phyloP scores from a whole-genome alignment of 2,888 invertebrate species.

The Oligia strigilis region DNA sequence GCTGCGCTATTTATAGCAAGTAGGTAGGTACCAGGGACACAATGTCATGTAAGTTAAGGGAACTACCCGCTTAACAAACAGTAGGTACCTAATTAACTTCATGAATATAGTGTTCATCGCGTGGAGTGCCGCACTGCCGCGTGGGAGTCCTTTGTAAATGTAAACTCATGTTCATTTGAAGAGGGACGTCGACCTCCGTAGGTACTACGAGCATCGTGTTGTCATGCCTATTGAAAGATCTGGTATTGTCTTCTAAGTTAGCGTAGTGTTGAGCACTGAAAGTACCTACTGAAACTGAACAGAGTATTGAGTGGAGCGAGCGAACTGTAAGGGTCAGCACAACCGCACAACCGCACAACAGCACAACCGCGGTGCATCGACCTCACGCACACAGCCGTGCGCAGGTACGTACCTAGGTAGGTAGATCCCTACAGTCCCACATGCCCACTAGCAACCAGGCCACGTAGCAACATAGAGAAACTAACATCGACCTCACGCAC shows the following conservation, averaged over 20 bases:
- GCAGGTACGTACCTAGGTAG: not conserved
- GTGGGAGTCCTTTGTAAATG: conserved; percentile 6
- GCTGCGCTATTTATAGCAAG: not conserved
- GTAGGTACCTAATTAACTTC: not conserved
- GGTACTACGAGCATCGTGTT: not conserved
- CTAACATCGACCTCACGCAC: not conserved
- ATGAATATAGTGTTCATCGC: not conserved
- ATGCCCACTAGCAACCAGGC: not conserved
- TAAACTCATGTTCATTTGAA: conserved; percentile 9
- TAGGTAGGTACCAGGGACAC: not conserved
- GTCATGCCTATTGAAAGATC: conserved; percentile 5
- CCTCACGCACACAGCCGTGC: conserved; percentile 23
- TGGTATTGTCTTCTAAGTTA: not conserved
- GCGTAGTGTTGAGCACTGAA: conserved; percentile 6
- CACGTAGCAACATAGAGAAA: conserved; percentile 23
- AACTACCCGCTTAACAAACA: not conserved
- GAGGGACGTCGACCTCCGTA: conserved; percentile 13
- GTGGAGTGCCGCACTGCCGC: not conserved
- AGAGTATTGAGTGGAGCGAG: conserved; percentile 15
- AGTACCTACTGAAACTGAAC: not conserved
- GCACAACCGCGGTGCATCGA: conserved; percentile 43
- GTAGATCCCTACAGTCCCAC: not conserved
- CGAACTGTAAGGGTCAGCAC: conserved; percentile 11
- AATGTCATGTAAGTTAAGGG: not conserved
- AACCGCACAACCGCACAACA: conserved; percentile 17